Conservation (phyloP, 1,140 invertebrate genomes). For the Atta cephalotes region DNA sequence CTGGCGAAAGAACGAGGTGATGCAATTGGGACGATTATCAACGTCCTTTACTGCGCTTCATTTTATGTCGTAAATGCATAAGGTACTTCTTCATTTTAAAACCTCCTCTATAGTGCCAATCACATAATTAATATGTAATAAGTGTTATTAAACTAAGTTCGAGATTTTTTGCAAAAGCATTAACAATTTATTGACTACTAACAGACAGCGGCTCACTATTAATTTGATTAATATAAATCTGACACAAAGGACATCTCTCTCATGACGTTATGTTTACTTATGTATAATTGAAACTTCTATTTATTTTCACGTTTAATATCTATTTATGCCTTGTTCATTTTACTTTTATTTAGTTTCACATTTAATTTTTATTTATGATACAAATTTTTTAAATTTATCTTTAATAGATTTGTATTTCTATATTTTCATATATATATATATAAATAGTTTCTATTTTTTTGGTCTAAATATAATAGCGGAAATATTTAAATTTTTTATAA, state of each 20-base stretch:
- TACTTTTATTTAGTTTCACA: background rate
- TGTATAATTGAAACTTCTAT: background rate
- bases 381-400: background rate
- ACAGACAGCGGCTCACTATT: background rate
- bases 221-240: background rate
- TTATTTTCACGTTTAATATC: background rate
- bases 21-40: background rate
- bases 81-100: slow-evolving; percentile 5
- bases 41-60: background rate
- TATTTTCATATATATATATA: too few species aligned
- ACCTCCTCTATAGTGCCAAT: background rate
- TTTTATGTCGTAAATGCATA: background rate
- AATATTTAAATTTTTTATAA: background rate
- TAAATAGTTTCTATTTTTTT: background rate
- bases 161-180: background rate
- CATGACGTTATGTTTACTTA: background rate
- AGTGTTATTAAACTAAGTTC: background rate
- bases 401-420: slow-evolving; percentile 15
- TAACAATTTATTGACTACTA: background rate
- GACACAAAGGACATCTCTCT: slow-evolving; percentile 11
- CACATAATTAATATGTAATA: background rate
- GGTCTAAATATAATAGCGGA: background rate
- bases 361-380: background rate
- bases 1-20: slow-evolving; percentile 45
- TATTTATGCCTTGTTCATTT: background rate